Evolutionary conservation across 2,888 invertebrate genomes (phyloP).

Genomic region (Apeira syringaria): DNA sequence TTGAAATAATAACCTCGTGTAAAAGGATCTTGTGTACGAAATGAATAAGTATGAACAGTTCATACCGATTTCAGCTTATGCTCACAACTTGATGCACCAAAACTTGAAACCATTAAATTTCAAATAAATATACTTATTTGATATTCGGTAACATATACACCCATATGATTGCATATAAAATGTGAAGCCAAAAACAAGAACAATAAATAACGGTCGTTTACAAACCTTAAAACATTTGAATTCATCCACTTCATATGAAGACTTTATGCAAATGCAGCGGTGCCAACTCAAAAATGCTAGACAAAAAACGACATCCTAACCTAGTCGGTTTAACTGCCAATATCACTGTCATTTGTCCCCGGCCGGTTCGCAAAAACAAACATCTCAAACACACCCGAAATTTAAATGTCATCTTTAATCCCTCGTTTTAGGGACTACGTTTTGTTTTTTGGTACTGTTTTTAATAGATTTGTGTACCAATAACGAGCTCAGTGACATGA

Average conservation of each 20-base stretch:
- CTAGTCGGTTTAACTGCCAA: constrained; percentile 63
- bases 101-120: too few species aligned
- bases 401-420: constrained; percentile 30
- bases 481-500: too few species aligned
- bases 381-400: constrained; percentile 30
- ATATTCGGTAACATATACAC: too few species aligned
- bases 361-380: constrained; percentile 49
- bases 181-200: too few species aligned
- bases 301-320: constrained; percentile 45
- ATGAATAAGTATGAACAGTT: too few species aligned
- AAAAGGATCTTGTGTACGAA: too few species aligned
- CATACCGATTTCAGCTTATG: too few species aligned
- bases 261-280: constrained; percentile 39
- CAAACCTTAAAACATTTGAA: constrained; percentile 27
- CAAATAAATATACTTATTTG: too few species aligned
- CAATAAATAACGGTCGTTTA: too few species aligned
- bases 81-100: too few species aligned
- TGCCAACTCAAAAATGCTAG: constrained; percentile 45
- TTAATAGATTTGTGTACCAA: constrained; percentile 42
- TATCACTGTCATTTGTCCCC: constrained; percentile 67
- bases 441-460: constrained; percentile 3
- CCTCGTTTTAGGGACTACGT: constrained; percentile 27
- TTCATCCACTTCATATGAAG: too few species aligned
- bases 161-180: too few species aligned
- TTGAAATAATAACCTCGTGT: neutral